Conservation (phyloP, 2,888 invertebrate species). For the Tenthredo mesomela region DNA sequence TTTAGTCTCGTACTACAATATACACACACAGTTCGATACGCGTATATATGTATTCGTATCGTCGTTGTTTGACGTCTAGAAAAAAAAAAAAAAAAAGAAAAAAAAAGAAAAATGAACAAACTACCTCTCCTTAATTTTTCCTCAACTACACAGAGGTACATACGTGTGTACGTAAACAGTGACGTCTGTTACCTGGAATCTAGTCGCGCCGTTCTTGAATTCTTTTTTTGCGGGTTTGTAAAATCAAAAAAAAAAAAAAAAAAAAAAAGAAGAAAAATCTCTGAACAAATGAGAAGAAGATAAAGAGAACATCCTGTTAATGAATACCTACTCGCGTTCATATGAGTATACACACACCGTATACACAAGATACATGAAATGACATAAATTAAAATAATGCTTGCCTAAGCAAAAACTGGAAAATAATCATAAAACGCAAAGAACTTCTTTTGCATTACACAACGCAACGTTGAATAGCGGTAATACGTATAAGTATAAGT, state of each 20-base stretch:
- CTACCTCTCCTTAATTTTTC: not conserved
- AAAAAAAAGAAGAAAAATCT: not conserved
- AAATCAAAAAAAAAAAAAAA: not conserved
- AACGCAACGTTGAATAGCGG: not conserved
- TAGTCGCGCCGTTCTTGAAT: not conserved
- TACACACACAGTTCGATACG: not conserved
- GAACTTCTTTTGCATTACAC: not conserved
- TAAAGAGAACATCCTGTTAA: not conserved
- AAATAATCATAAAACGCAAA: not conserved
- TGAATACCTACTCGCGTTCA: not conserved
- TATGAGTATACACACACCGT: not conserved
- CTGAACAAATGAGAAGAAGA: not conserved
- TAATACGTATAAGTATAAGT: not conserved
- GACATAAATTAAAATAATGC: conserved; percentile 22
- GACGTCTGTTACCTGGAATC: not conserved
- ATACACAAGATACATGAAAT: not conserved
- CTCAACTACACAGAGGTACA: not conserved
- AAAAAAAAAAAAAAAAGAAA: not conserved
- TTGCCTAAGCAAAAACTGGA: conserved; percentile 14
- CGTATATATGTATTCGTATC: too few species aligned
- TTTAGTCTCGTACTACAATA: not conserved
- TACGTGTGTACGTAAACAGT: not conserved
- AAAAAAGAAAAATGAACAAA: not conserved
- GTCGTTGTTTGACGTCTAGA: not conserved
- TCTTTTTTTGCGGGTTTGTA: not conserved